These are phyloP conservation scores for Bovichtus variegatus DNA, from an alignment of 2,797 vertebrate species.

Conservation along the genomic window DNA sequence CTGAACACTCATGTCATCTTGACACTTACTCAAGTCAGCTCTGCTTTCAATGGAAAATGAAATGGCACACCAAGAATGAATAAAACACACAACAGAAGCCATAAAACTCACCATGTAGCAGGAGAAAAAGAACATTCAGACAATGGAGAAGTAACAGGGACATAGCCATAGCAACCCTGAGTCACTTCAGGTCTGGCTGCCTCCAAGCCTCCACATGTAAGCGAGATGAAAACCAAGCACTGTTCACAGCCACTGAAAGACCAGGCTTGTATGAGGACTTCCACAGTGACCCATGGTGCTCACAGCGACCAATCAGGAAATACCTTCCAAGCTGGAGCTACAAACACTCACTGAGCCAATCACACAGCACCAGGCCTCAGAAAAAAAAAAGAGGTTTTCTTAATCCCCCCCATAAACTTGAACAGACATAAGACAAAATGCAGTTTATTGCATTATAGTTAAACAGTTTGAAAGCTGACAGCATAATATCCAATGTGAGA, in stretches of 20 bases:
- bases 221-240: slow-evolving; percentile 77
- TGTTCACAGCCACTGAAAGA: slow-evolving; percentile 81
- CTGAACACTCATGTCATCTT: neutral
- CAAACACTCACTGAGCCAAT: slow-evolving; percentile 77
- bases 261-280: slow-evolving; percentile 72
- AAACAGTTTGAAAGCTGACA: neutral
- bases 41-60: neutral
- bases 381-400: slow-evolving; percentile 32
- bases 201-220: slow-evolving; percentile 68
- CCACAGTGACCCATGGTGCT: slow-evolving; percentile 74
- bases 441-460: slow-evolving; percentile 5
- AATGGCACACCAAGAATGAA: neutral
- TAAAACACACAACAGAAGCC: slow-evolving; percentile 8
- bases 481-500: neutral
- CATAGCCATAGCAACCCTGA: slow-evolving; percentile 66
- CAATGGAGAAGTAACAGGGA: slow-evolving; percentile 53
- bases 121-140: slow-evolving; percentile 61
- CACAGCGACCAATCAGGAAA: slow-evolving; percentile 82
- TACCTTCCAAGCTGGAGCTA: slow-evolving; percentile 72
- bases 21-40: neutral
- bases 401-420: slow-evolving; percentile 15
- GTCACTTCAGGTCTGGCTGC: slow-evolving; percentile 58
- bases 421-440: slow-evolving; percentile 28
- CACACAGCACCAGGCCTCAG: slow-evolving; percentile 40
- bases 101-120: slow-evolving; percentile 70